Base-by-base conservation (phyloP, 2,113 vertebrate genomes). In the Solea senegalensis region DNA sequence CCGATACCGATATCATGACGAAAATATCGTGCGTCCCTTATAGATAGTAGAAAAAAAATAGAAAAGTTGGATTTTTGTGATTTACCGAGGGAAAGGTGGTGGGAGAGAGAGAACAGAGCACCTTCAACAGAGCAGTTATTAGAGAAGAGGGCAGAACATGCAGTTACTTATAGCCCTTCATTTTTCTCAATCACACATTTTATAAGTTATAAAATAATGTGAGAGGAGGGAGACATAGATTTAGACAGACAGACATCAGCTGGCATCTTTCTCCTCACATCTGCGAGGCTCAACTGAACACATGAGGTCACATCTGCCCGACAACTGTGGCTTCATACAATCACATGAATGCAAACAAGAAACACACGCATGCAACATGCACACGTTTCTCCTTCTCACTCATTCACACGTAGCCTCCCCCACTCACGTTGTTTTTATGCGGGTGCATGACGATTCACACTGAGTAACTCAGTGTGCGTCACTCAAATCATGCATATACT, bases 71-170 rank as follows among this genome's bases (percentile, higher is more conserved):
- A 21, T 21, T 21, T 21, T 21, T 21, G 39, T 45, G 54, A 59
- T 55, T 39, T n/a, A 2, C 14, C 46, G 27, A 48, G 21, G 16
- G 14, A 76, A 57, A 40, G 55, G 39, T 40, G 7, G 15, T 34
- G 45, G 12, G 59, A 55, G 52, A 74, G 2, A 15, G 26, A 65
- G 46, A 0, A n/a, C n/a, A n/a, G n/a, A n/a, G n/a, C 67, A 64
- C 57, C 50, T 68, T 71, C 75, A 74, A n/a, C 58, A 77, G 57
- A 72, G 21, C 51, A 61, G 79, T 74, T 76, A 71, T 81, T 81
- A 67, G 61, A 68, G 73, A 46, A 39, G 70, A 86, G 68, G 78
- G 66, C 69, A 82, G 80, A 80, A 78, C 65, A 82, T 55, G 69
- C 50, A 75, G 72, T 78, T 71, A 69, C 73, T 62, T 71, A 56